These are phyloP conservation scores for Xestia xanthographa DNA, from an alignment of 2,888 invertebrate species.

Conservation along the genomic window DNA sequence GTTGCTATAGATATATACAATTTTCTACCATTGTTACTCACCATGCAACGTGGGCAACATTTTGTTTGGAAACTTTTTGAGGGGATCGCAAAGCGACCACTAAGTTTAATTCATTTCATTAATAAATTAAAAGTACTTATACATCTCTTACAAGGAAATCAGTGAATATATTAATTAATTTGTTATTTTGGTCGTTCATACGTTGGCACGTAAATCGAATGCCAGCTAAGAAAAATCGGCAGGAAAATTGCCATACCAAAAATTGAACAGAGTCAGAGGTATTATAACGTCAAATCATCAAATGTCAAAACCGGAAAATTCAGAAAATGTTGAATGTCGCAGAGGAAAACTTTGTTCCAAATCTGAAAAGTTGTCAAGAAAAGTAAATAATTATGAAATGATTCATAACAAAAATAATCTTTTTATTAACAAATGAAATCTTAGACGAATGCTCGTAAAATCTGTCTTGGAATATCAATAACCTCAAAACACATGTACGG, in stretches of 20 bases:
- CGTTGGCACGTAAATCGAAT: conserved; percentile 21
- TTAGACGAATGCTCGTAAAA: conserved; percentile 81
- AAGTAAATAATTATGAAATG: conserved; percentile 68
- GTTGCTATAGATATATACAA: conserved; percentile 69
- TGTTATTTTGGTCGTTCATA: background rate
- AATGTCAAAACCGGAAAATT: conserved; percentile 40
- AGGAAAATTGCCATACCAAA: background rate
- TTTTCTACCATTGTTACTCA: conserved; percentile 37
- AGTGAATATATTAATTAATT: background rate
- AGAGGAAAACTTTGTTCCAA: conserved; percentile 73
- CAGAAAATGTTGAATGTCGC: conserved; percentile 57
- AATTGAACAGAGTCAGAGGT: background rate
- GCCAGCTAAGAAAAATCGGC: background rate
- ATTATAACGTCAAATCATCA: conserved; percentile 34
- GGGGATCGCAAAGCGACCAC: background rate
- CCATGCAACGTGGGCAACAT: conserved; percentile 47
- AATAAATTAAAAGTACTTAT: background rate
- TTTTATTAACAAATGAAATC: conserved; percentile 66
- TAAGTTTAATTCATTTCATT: background rate
- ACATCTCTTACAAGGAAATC: background rate
- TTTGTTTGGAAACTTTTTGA: conserved; percentile 5
- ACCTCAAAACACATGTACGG: conserved; percentile 90
- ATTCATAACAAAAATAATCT: conserved; percentile 72
- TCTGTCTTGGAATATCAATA: conserved; percentile 74
- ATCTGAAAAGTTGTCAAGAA: conserved; percentile 82